Percentiles rank a stretch among this genome's conserved stretches.
These are phyloP conservation scores for Leucosticte australis DNA, from an alignment of 2,113 vertebrate genomes.

Conservation along the genomic window DNA sequence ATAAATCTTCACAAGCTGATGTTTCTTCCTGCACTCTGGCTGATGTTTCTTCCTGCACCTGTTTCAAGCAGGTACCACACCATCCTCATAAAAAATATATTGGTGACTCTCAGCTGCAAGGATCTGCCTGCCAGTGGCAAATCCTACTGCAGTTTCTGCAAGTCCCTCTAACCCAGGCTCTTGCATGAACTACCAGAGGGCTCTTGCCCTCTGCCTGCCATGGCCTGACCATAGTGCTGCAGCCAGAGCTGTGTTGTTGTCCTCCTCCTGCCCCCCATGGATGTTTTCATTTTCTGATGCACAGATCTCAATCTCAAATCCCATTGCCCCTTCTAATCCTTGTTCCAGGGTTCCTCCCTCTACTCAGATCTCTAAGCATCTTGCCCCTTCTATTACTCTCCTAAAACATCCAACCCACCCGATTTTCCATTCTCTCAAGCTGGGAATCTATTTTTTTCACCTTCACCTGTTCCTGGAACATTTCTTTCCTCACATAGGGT, in stretches of 20 bases:
- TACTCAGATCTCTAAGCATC: background rate
- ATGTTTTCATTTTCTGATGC: background rate
- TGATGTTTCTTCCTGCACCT: background rate
- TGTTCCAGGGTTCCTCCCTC: background rate
- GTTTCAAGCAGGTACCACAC: background rate
- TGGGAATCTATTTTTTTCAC: background rate
- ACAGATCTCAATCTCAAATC: background rate
- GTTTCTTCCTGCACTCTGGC: background rate
- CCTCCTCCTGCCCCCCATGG: background rate
- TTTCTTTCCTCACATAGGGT: background rate
- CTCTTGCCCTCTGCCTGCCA: background rate
- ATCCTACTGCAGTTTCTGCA: background rate
- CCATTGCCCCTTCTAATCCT: background rate
- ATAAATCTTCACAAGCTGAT: background rate
- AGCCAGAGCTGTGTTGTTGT: background rate
- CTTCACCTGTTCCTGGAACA: background rate
- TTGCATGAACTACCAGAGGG: background rate
- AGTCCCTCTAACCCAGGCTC: background rate
- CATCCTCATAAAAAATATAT: background rate
- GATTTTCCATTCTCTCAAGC: background rate
- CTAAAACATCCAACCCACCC: background rate
- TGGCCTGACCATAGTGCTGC: too few relatives aligned
- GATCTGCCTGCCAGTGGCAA: background rate
- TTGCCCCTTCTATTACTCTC: background rate
- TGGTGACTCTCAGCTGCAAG: background rate